Base-by-base conservation (phyloP, 2,888 invertebrate species). In the Eupithecia pulchellata region DNA sequence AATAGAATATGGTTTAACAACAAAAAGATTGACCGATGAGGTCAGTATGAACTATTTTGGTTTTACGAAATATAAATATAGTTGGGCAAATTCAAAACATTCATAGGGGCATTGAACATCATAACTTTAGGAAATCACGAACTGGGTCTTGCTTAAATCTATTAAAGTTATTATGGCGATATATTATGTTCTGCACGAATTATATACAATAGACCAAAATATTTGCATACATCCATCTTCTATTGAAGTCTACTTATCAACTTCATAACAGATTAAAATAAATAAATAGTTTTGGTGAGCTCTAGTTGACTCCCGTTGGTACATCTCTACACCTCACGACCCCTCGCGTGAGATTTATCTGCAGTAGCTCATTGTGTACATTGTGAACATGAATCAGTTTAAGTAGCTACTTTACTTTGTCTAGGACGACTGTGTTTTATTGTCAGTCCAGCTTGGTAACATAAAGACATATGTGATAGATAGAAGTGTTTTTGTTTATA, bases 261-360 rank as follows among this genome's bases (percentile, higher is more conserved):
- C 25, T 27, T 5, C 11, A 25, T 11, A 1, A 17, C 1, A 42
- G 1, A 1, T 6, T 42, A n/a, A 4, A n/a, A n/a, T n/a, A n/a
- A n/a, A n/a, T n/a, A n/a, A n/a, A n/a, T n/a, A n/a, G n/a, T n/a
- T n/a, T n/a, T n/a, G n/a, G n/a, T n/a, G n/a, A n/a, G n/a, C n/a
- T n/a, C 25, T 6, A 9, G 27, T n/a, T 17, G 52, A 8, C 60
- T 47, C 32, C 30, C 57, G 3, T 57, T 57, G 11, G 52, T 68
- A 55, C 30, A 39, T 25, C 64, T 30, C 9, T 52, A 27, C 66
- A 69, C 72, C 60, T 36, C 17, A 14, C 34, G 63, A 68, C 65
- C 68, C 71, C 66, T 73, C 69, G 64, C 68, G 75, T 73, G 72
- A 74, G 75, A 75, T 75, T 74, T 74, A 77, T 77, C 74, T 73